A percentile compares a stretch with the other conserved stretches of the same genome.
phyloP scores from a whole-genome alignment of 2,113 vertebrate species.

The Panthera leo region DNA sequence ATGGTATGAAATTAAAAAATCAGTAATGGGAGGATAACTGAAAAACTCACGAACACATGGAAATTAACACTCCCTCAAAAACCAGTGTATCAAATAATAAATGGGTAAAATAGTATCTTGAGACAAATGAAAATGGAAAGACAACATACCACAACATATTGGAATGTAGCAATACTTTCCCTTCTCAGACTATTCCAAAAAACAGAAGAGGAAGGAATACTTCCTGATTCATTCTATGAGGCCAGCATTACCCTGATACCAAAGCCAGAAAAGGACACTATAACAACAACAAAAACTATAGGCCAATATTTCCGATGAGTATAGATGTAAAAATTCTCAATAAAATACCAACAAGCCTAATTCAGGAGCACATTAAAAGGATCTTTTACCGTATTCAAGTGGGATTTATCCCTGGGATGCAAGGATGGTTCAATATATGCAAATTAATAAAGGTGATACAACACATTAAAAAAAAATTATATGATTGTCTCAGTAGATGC shows the following conservation, averaged over 20 bases:
- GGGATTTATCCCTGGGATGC: neutral
- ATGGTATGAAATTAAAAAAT: neutral
- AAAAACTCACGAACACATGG: neutral
- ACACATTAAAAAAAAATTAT: neutral
- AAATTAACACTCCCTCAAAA: neutral
- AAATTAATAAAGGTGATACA: neutral
- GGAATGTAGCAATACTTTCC: neutral
- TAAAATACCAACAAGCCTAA: neutral
- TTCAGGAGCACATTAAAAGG: neutral
- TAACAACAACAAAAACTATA: neutral
- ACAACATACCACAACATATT: neutral
- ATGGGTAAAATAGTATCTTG: neutral
- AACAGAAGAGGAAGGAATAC: neutral
- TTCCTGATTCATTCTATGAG: neutral
- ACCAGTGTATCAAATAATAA: neutral
- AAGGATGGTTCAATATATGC: neutral
- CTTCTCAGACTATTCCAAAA: neutral
- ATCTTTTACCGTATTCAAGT: neutral
- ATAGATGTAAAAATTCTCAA: neutral
- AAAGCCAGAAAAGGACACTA: neutral
- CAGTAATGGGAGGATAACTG: neutral
- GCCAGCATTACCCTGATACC: neutral
- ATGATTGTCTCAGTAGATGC: neutral
- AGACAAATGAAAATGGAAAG: neutral
- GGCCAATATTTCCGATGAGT: neutral